A percentile compares a stretch with the other conserved stretches of the same genome.
These are phyloP conservation scores for Ptilodon capucinus DNA, from an alignment of 2,888 invertebrate species.

Conservation along the genomic window DNA sequence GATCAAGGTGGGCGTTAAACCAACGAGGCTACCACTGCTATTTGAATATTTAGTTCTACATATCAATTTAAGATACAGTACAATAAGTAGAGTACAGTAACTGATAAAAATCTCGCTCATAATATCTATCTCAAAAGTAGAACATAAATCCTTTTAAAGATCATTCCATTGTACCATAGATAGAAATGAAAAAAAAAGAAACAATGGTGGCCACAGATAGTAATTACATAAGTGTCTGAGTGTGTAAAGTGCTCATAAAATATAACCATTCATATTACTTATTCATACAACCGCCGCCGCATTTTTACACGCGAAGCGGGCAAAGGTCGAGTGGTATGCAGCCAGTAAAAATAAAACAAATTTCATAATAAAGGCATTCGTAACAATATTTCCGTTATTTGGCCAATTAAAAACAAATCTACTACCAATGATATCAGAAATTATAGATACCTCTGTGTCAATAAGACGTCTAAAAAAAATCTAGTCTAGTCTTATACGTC, in stretches of 20 bases:
- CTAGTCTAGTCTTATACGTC: too few species aligned
- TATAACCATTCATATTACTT: constrained; percentile 30
- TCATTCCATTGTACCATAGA: constrained; percentile 23
- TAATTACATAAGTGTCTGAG: constrained; percentile 9
- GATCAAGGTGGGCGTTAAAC: too few species aligned
- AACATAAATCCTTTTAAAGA: not conserved
- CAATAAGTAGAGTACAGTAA: too few species aligned
- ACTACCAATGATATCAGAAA: too few species aligned
- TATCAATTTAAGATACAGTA: too few species aligned
- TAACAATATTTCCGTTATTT: not conserved
- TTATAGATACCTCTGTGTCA: too few species aligned
- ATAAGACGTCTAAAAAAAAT: too few species aligned
- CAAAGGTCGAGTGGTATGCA: constrained; percentile 30
- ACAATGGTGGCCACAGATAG: constrained; percentile 22
- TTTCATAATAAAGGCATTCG: not conserved
- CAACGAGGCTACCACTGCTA: too few species aligned
- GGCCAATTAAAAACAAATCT: not conserved
- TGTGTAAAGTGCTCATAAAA: constrained; percentile 18
- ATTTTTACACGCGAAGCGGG: constrained; percentile 24
- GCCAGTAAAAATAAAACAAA: constrained; percentile 7
- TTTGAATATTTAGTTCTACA: too few species aligned
- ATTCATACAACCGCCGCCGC: constrained; percentile 25
- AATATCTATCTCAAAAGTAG: not conserved
- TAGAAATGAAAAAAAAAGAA: constrained; percentile 23
- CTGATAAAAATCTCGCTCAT: not conserved